Base-by-base conservation (phyloP, 2,797 vertebrate species). In the Aulostomus chinensis region DNA sequence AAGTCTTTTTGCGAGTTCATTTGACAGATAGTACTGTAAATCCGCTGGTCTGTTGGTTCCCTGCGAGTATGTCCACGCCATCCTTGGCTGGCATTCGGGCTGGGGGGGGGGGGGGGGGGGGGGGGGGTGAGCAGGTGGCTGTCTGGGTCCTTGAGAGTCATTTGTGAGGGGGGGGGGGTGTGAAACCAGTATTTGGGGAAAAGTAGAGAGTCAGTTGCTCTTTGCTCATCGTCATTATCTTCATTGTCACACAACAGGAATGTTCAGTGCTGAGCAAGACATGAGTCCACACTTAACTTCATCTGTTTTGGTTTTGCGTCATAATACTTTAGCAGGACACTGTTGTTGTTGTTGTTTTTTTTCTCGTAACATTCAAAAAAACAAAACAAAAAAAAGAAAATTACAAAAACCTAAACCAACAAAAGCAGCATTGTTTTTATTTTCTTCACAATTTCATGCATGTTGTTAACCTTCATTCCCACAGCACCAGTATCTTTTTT, bases 371-470 rank as follows among this genome's bases (percentile, higher is more conserved):
- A 75, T 74, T 63, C 50, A 72, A 42, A 74, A 64, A n/a, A n/a
- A n/a, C n/a, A n/a, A n/a, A n/a, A n/a, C n/a, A n/a, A n/a, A n/a
- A n/a, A n/a, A n/a, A 58, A 53, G 31, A 65, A 74, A 74, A 62
- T 52, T 46, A 81, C 58, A 78, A 76, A 81, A 83, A 65, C 48
- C 76, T 64, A 80, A n/a, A 70, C 73, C 73, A 80, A 84, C 83
- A 78, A 82, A 81, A 87, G 86, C 86, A 85, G 83, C 85, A 85
- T 86, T 79, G 78, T 76, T 78, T 73, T 36, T 25, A 70, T 68
- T 82, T 73, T 76, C 68, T 80, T 78, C 71, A 88, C 73, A 89
- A 90, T 81, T 69, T 88, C 89, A 92, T 92, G 90, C 90, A 90
- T 68, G 82, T 83, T 86, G 80, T 86, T 78, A 73, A 78, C 84